Conservation (phyloP, 2,113 vertebrate genomes). For the Pseudorectes ferrugineus region DNA sequence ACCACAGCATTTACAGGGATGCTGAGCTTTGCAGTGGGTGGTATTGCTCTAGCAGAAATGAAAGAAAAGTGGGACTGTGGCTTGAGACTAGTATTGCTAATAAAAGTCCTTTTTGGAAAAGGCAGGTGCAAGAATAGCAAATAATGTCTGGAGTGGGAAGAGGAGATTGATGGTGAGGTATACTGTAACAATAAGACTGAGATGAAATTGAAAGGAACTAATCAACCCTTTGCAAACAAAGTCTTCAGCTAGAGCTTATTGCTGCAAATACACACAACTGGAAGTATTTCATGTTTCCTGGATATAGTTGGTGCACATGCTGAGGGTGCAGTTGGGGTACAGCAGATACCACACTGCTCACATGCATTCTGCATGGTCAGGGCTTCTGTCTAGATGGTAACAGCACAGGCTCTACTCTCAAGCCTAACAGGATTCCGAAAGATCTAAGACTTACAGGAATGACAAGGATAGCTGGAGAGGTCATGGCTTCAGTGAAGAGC, state of each 20-base stretch:
- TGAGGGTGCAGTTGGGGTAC: neutral
- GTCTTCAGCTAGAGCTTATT: neutral
- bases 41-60: constrained; percentile 1
- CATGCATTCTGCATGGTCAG: neutral
- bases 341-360: neutral
- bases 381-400: neutral
- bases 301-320: accelerated
- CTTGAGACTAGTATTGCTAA: neutral
- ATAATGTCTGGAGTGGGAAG: neutral
- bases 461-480: neutral
- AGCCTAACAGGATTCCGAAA: neutral
- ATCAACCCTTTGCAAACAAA: neutral
- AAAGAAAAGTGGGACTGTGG: neutral
- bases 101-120: neutral
- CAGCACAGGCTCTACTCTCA: neutral
- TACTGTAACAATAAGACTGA: neutral
- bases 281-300: neutral
- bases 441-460: neutral
- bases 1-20: neutral
- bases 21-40: constrained; percentile 21
- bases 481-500: neutral
- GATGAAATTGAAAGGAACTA: neutral
- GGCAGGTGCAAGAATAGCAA: neutral
- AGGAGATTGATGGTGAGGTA: neutral
- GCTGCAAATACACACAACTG: neutral